These are phyloP conservation scores for Spinus pinus DNA, from an alignment of 2,797 vertebrate genomes.

Conservation along the genomic window DNA sequence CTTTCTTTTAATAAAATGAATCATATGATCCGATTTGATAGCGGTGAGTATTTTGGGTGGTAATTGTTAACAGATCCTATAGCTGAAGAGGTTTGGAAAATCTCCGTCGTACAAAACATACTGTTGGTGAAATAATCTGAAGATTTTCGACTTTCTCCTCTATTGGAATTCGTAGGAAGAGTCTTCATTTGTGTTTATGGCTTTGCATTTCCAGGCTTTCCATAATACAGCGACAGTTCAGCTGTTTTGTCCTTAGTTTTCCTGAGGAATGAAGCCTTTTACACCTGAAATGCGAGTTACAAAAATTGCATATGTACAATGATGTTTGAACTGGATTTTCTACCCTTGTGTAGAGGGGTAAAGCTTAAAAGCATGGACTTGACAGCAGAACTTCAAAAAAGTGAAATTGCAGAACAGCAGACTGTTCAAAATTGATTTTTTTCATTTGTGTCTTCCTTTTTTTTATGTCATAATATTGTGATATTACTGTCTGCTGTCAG, in stretches of 20 bases:
- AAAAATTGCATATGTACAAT: neutral
- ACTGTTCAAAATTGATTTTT: neutral
- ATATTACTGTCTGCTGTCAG: neutral
- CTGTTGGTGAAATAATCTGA: neutral
- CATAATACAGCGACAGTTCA: neutral
- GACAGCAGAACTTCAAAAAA: neutral
- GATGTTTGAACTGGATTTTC: neutral
- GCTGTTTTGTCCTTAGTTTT: neutral
- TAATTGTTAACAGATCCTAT: neutral
- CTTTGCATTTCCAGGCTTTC: neutral
- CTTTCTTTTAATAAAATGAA: neutral
- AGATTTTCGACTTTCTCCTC: neutral
- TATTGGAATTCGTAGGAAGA: neutral
- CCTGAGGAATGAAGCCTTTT: neutral
- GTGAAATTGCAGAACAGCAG: neutral
- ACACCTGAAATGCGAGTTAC: neutral
- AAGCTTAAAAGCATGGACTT: neutral
- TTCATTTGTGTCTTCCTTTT: fast-evolving
- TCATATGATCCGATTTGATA: neutral
- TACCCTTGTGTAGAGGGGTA: neutral
- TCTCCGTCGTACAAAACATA: fast-evolving
- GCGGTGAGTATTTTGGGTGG: neutral
- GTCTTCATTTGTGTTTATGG: neutral
- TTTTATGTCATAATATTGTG: neutral
- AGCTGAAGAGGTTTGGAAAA: neutral